Conservation (phyloP, 2,797 vertebrate genomes). For the Sphenopsis melanotis region DNA sequence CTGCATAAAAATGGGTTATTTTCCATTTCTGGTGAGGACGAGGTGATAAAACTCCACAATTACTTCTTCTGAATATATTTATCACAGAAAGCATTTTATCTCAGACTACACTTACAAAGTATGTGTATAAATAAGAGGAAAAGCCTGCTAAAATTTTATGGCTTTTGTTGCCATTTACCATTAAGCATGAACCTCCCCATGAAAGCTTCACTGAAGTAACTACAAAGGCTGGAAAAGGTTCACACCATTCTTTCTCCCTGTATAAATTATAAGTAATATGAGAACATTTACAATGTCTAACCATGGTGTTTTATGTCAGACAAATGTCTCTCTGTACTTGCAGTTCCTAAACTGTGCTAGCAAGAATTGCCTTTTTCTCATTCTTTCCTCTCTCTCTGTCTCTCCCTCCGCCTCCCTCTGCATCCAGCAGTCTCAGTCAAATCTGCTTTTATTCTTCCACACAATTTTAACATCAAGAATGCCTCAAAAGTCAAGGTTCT, state of each 20-base stretch:
- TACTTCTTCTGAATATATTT: not conserved
- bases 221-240: constrained; percentile 30
- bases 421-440: not conserved
- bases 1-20: rapidly evolving
- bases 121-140: constrained; percentile 27
- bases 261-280: constrained; percentile 61
- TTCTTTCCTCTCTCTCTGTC: not conserved
- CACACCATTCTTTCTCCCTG: constrained; percentile 36
- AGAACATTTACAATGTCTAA: constrained; percentile 62
- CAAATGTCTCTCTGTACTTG: constrained; percentile 45
- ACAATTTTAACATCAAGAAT: not conserved
- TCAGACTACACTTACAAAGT: not conserved
- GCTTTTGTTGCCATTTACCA: constrained; percentile 24
- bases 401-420: not conserved
- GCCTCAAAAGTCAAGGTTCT: not conserved
- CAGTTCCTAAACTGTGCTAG: constrained; percentile 30
- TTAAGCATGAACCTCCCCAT: not conserved
- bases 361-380: constrained; percentile 19
- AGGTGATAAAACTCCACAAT: not conserved
- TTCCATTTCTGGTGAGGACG: not conserved
- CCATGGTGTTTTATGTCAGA: constrained; percentile 45
- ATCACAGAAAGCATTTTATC: not conserved
- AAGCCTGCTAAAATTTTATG: constrained; percentile 19
- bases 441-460: not conserved
- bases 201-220: constrained; percentile 25